Conservation (phyloP, 2,113 vertebrate genomes). For the Brachyhypopomus occidentalis region DNA sequence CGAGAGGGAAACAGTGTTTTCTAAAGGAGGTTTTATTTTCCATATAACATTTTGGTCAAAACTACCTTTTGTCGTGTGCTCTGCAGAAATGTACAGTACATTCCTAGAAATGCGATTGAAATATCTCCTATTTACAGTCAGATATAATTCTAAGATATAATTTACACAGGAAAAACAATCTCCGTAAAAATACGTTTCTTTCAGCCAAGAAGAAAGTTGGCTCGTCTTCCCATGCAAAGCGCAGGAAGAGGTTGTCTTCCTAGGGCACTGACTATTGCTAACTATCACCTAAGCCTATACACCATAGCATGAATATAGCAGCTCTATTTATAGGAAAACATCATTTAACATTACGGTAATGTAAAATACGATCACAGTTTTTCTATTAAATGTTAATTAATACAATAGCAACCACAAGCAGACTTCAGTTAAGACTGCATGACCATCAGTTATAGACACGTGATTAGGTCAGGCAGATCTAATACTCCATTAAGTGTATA, state of each 20-base stretch:
- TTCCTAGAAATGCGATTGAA: slow-evolving; percentile 61
- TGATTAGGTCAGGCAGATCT: slow-evolving; percentile 23
- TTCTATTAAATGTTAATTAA: slow-evolving; percentile 29
- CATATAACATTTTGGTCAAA: slow-evolving; percentile 85
- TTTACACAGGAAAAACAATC: slow-evolving; percentile 5
- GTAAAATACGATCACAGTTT: slow-evolving; percentile 9
- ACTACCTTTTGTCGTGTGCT: slow-evolving; percentile 52
- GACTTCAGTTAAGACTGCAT: slow-evolving; percentile 21
- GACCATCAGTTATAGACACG: slow-evolving; percentile 25
- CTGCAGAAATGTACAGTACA: slow-evolving; percentile 70
- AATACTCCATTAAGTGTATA: background rate
- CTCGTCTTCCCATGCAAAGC: slow-evolving; percentile 64
- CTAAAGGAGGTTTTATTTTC: slow-evolving; percentile 87
- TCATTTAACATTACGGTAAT: background rate
- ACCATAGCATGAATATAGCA: slow-evolving; percentile 33
- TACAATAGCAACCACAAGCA: slow-evolving; percentile 28
- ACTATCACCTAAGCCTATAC: slow-evolving; percentile 35
- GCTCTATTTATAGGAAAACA: slow-evolving; percentile 25
- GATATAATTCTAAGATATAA: slow-evolving; percentile 41
- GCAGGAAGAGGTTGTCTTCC: slow-evolving; percentile 46
- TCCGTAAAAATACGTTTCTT: background rate
- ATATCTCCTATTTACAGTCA: slow-evolving; percentile 65
- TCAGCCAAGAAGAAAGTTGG: background rate
- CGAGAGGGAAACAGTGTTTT: background rate
- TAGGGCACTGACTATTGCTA: slow-evolving; percentile 56